Conservation (phyloP, 2,797 vertebrate species). For the Hydrocynus forskahlii region DNA sequence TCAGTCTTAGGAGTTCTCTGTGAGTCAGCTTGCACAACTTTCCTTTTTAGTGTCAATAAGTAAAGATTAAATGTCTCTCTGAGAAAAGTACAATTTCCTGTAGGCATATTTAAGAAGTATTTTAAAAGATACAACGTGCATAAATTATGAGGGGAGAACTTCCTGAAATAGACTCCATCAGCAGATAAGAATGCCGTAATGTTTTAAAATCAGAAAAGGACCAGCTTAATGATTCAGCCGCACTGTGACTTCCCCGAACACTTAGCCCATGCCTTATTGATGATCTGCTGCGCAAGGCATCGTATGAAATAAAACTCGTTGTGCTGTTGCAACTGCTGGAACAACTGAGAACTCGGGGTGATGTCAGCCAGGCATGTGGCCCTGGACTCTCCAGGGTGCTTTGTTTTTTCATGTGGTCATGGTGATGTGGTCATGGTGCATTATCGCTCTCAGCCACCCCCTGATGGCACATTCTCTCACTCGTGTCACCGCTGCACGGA, state of each 20-base stretch:
- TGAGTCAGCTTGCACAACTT: not conserved
- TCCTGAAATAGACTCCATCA: slow-evolving; percentile 11
- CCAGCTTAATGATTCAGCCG: slow-evolving; percentile 19
- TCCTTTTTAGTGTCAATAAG: slow-evolving; percentile 21
- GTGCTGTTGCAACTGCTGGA: slow-evolving; percentile 26
- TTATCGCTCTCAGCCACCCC: slow-evolving; percentile 50
- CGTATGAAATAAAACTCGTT: slow-evolving; percentile 34
- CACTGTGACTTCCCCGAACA: slow-evolving; percentile 29
- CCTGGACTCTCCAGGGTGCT: slow-evolving; percentile 22
- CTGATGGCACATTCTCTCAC: slow-evolving; percentile 42
- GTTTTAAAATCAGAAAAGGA: slow-evolving; percentile 14
- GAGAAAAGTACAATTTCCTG: slow-evolving; percentile 7
- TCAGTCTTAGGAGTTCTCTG: not conserved
- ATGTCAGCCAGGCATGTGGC: slow-evolving; percentile 27
- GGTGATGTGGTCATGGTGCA: slow-evolving; percentile 48
- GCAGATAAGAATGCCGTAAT: slow-evolving; percentile 18
- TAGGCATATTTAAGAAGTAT: slow-evolving; percentile 20
- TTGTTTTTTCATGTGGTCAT: slow-evolving; percentile 32
- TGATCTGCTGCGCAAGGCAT: slow-evolving; percentile 3
- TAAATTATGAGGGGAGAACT: slow-evolving; percentile 10
- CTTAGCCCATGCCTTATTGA: slow-evolving; percentile 36
- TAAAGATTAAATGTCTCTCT: slow-evolving; percentile 16
- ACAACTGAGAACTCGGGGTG: slow-evolving; percentile 17
- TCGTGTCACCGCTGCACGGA: slow-evolving; percentile 33
- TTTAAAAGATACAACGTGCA: slow-evolving; percentile 24